phyloP scores from a whole-genome alignment of 1,140 invertebrate species.

The Argopecten irradians region DNA sequence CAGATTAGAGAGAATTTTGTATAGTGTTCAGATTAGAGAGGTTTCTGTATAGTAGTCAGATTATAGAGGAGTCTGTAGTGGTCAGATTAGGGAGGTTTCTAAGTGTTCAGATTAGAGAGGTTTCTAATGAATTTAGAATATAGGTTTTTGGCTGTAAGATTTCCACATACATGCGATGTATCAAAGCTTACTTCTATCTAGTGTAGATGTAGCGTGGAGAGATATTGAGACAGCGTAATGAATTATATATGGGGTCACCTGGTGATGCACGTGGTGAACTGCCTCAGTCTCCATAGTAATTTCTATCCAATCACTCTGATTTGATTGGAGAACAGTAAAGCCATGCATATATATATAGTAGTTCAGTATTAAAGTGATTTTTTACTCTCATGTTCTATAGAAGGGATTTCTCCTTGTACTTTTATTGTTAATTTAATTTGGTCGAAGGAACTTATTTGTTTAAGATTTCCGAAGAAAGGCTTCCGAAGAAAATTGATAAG shows the following conservation, averaged over 20 bases:
- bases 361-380: too few species aligned
- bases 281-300: neutral
- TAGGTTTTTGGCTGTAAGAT: neutral
- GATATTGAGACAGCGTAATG: neutral
- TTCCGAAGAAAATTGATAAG: too few species aligned
- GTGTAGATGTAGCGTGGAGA: neutral
- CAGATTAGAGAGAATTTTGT: too few species aligned
- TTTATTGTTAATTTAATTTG: neutral
- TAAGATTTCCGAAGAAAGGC: neutral
- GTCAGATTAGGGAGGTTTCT: too few species aligned
- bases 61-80: too few species aligned
- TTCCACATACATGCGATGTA: neutral
- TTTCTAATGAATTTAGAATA: too few species aligned
- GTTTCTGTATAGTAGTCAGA: too few species aligned
- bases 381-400: neutral
- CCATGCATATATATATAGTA: neutral
- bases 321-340: neutral
- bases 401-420: neutral
- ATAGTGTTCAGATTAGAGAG: too few species aligned
- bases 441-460: neutral
- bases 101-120: too few species aligned
- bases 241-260: neutral
- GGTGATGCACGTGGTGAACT: neutral
- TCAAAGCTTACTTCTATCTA: too few species aligned
- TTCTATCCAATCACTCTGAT: neutral